Evolutionary conservation across 2,113 vertebrate genomes (phyloP).

Genomic region (Acrocephalus kingi): DNA sequence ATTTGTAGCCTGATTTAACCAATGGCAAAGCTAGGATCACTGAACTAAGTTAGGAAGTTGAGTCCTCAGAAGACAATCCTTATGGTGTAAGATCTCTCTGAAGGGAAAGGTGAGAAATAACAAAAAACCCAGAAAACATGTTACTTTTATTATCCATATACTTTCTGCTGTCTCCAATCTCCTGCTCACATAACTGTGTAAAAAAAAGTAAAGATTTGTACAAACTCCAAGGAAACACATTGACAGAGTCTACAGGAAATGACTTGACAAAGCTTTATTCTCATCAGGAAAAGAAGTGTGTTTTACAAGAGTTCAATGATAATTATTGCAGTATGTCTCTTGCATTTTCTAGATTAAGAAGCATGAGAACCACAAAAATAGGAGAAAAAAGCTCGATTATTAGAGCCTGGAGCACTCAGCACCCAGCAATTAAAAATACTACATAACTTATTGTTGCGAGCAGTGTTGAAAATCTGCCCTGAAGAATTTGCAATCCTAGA

Average conservation of each 20-base stretch:
- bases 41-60: background rate
- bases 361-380: background rate
- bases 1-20: background rate
- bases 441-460: background rate
- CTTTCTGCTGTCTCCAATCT: background rate
- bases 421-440: background rate
- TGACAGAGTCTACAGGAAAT: background rate
- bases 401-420: background rate
- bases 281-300: background rate
- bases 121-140: background rate
- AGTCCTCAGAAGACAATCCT: background rate
- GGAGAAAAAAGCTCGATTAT: accelerated
- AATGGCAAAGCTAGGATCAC: background rate
- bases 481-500: background rate
- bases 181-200: background rate
- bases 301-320: background rate
- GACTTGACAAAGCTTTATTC: background rate
- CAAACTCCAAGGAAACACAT: background rate
- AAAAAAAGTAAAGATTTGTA: background rate
- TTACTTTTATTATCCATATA: background rate
- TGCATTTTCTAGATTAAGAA: background rate
- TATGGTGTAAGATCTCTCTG: background rate
- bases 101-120: background rate
- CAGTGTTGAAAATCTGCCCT: background rate
- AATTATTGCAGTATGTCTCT: background rate